Conservation (phyloP, 2,797 vertebrate genomes). For the Peromyscus attwateri region DNA sequence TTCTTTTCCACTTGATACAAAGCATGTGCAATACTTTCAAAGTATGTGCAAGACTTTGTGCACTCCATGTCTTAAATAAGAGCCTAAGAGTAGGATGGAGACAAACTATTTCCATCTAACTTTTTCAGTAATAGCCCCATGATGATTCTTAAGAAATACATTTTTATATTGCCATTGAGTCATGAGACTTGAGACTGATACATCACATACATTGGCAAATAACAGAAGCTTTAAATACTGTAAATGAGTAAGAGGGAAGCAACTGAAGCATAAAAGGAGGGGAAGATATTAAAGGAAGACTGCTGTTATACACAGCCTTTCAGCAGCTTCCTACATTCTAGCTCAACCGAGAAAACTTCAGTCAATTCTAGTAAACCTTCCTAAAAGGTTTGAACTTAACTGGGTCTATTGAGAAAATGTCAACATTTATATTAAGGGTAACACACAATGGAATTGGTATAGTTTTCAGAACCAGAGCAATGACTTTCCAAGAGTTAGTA, state of each 20-base stretch:
- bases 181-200: not conserved
- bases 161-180: not conserved
- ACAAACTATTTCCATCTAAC: not conserved
- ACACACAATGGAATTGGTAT: not conserved
- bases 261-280: not conserved
- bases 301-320: not conserved
- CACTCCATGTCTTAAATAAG: not conserved
- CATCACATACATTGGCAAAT: not conserved
- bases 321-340: not conserved
- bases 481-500: not conserved
- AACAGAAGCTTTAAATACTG: not conserved
- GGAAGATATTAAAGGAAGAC: not conserved
- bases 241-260: not conserved
- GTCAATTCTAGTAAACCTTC: slow-evolving; percentile 10
- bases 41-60: not conserved
- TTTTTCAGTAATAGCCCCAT: not conserved
- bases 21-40: not conserved
- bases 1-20: not conserved
- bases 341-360: not conserved
- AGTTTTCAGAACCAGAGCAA: not conserved
- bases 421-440: not conserved
- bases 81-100: not conserved
- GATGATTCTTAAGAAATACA: slow-evolving; percentile 5
- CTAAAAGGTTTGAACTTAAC: slow-evolving; percentile 17
- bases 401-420: slow-evolving; percentile 37